Evolutionary conservation across 92 coral and sea anemone species (phyloP), one percentile per base, ranked within the genome.

Genomic region (Porites lobata): DNA sequence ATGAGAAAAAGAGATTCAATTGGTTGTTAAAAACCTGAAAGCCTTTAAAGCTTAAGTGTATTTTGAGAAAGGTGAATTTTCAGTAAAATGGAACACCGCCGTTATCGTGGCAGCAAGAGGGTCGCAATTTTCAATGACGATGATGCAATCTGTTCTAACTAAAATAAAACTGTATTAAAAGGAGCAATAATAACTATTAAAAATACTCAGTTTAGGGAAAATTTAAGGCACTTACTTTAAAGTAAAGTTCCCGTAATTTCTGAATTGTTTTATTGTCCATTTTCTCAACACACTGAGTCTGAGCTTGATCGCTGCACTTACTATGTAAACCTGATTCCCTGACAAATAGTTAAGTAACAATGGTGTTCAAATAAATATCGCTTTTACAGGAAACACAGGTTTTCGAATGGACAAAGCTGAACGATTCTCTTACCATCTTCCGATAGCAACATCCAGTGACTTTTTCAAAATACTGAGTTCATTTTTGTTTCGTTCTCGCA

Each of bases 201-300:
- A 73, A 47, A 43, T n/a, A 76, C 50, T 19, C 80, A 77, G 56
- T 56, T 9, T 7, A 4, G 2, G n/a, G 22, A 26, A 11, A n/a
- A 43, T 32, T 56, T 1, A 29, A 6, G 19, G 15, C 29, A 69
- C 18, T 65, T 81, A 91, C 94, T 88, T 73, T 91, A 11, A 80
- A 59, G 32, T 87, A 84, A 1, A 91, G 78, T 17, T 66, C 72
- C n/a, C 86, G 77, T 17, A 91, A 50, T 50, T 67, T 87, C 51
- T 91, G 88, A 29, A 85, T 82, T 0, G 94, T 71, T 70, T 82
- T 85, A 53, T 87, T 87, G 89, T 91, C 94, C 69, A 91, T 65
- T 69, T 91, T 87, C n/a, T 79, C 88, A 59, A 70, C 53, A 62
- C 85, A 79, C 29, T 69, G 65, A 14, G 72, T 78, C 58, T 59